Evolutionary conservation across 2,888 invertebrate genomes (phyloP).

Genomic region (Arenicola marina): DNA sequence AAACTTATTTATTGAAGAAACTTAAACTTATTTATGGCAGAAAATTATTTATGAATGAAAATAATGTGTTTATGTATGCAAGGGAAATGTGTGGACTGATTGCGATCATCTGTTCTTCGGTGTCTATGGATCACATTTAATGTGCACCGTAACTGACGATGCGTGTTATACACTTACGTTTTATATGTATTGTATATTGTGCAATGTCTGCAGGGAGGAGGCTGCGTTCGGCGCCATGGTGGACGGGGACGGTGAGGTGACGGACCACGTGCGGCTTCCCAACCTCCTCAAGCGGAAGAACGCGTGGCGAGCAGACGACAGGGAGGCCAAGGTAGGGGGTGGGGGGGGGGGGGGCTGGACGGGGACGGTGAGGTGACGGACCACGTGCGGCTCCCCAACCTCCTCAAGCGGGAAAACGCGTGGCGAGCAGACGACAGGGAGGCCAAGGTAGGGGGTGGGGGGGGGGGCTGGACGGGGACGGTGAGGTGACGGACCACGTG

Average conservation of each 20-base stretch:
- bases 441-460: conserved; percentile 66
- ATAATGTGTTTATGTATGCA: no score
- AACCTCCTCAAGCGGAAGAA: conserved; percentile 81
- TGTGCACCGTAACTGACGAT: no score
- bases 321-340: conserved; percentile 67
- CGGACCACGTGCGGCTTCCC: conserved; percentile 85
- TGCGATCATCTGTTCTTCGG: no score
- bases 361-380: conserved; percentile 92
- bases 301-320: conserved; percentile 72
- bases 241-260: conserved; percentile 89
- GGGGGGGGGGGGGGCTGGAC: no score
- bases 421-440: conserved; percentile 72
- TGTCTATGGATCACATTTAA: no score
- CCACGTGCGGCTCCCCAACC: conserved; percentile 80
- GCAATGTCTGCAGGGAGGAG: conserved; percentile 65
- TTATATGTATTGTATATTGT: no score
- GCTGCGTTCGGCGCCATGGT: conserved; percentile 84
- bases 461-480: conserved; percentile 87
- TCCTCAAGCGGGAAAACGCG: conserved; percentile 80
- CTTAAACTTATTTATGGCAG: no score
- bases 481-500: conserved; percentile 89
- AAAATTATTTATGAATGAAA: no score
- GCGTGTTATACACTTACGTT: no score
- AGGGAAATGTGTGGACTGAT: no score
- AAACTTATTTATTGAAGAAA: no score